These are phyloP conservation scores for Brachyalestes nurse DNA, from an alignment of 2,797 vertebrate species.

Conservation along the genomic window DNA sequence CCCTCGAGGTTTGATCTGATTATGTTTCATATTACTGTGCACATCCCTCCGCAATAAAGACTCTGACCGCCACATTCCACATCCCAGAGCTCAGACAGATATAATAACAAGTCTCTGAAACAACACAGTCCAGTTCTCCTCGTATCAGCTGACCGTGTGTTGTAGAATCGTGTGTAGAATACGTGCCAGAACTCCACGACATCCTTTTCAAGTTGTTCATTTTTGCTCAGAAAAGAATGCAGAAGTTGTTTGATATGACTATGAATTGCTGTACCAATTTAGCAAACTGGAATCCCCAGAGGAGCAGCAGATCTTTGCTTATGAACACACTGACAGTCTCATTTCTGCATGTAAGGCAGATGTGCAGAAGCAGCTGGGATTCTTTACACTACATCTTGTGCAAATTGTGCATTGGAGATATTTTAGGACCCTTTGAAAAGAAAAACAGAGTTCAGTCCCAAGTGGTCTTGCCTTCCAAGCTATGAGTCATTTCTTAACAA, in stretches of 20 bases:
- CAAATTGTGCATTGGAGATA: background rate
- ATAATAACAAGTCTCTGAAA: background rate
- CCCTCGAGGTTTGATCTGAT: background rate
- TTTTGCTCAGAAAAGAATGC: no score
- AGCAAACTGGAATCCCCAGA: background rate
- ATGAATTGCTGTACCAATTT: background rate
- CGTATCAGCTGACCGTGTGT: background rate
- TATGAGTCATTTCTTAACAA: constrained; percentile 35
- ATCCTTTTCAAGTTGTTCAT: no score
- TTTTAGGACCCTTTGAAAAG: constrained; percentile 7
- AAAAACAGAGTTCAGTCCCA: constrained; percentile 22
- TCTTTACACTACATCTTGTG: background rate
- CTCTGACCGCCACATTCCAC: background rate
- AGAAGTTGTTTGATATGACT: background rate
- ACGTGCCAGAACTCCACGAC: background rate
- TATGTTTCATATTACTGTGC: background rate
- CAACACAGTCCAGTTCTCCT: background rate
- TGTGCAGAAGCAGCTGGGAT: background rate
- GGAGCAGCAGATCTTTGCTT: background rate
- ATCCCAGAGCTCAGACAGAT: background rate
- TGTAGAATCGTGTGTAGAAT: background rate
- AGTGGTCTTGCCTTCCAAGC: background rate
- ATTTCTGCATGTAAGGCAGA: background rate
- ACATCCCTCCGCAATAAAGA: background rate
- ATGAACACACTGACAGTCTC: background rate